These are phyloP conservation scores for Onthophagus sagittarius DNA, from an alignment of 2,888 invertebrate species.

Conservation along the genomic window DNA sequence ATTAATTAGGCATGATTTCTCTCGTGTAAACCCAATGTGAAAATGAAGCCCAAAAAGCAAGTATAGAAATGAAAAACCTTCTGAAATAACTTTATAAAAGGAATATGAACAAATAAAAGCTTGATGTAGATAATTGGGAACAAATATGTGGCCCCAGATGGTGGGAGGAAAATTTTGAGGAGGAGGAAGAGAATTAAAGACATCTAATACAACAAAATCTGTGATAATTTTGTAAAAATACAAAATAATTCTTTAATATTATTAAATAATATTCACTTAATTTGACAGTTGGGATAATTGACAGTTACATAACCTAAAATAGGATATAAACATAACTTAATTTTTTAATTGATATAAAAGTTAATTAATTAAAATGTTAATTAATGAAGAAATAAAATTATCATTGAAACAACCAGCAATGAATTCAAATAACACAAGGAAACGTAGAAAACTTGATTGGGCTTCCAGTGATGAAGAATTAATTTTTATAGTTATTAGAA, in stretches of 20 bases:
- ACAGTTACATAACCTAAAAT: too few species aligned
- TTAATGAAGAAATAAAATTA: slow-evolving; percentile 15
- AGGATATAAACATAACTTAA: too few species aligned
- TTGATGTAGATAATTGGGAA: slow-evolving; percentile 81
- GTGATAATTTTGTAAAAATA: too few species aligned
- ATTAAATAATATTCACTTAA: too few species aligned
- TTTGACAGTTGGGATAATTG: too few species aligned
- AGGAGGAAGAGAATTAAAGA: slow-evolving; percentile 73
- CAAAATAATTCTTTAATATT: too few species aligned
- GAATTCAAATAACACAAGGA: slow-evolving; percentile 59
- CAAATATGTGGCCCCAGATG: slow-evolving; percentile 82
- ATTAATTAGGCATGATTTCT: slow-evolving; percentile 53
- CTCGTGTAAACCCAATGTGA: slow-evolving; percentile 53
- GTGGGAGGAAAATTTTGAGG: slow-evolving; percentile 62
- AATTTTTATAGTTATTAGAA: slow-evolving; percentile 93
- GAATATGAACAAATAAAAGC: slow-evolving; percentile 70
- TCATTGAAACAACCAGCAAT: slow-evolving; percentile 36
- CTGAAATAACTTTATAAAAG: slow-evolving; percentile 68
- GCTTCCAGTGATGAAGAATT: slow-evolving; percentile 92
- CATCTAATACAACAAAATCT: too few species aligned
- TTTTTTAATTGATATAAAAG: too few species aligned
- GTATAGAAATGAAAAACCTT: slow-evolving; percentile 63
- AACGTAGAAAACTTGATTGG: slow-evolving; percentile 71
- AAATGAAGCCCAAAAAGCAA: slow-evolving; percentile 65
- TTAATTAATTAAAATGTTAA: neutral